Conservation (phyloP, 2,888 invertebrate genomes). For the Clepsis dumicolana region DNA sequence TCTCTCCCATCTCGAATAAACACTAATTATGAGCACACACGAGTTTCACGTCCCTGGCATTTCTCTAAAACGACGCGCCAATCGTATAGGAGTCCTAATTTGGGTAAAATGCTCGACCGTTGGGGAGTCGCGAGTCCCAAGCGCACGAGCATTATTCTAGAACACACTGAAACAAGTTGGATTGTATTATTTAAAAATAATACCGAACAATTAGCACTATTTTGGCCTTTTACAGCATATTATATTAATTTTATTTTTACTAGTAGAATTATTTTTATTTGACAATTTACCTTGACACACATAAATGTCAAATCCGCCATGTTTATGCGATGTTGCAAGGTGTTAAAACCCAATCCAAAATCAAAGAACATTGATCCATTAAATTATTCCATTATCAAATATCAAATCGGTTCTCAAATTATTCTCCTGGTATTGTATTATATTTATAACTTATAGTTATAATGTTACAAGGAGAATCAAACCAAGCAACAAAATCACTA, state of each 20-base stretch:
- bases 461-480: too few species aligned
- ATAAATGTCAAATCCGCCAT: constrained; percentile 62
- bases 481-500: too few species aligned
- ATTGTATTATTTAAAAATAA: constrained; percentile 17
- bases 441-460: too few species aligned
- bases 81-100: constrained; percentile 49
- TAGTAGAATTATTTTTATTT: constrained; percentile 45
- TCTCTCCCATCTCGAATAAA: constrained; percentile 72
- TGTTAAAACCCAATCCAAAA: background rate
- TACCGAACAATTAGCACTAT: constrained; percentile 13
- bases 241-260: constrained; percentile 6
- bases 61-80: constrained; percentile 45
- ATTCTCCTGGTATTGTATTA: too few species aligned
- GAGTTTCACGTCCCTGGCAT: constrained; percentile 53
- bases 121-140: constrained; percentile 56
- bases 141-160: constrained; percentile 67
- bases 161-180: constrained; percentile 15
- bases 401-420: too few species aligned
- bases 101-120: constrained; percentile 55
- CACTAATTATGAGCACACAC: constrained; percentile 54
- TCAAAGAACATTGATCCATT: background rate
- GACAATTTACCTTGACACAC: constrained; percentile 71
- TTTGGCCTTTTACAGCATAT: constrained; percentile 1
- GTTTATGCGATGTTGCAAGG: constrained; percentile 20
- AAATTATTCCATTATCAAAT: background rate